Base-by-base conservation (phyloP, 2,113 vertebrate genomes). In the Monopterus albus region DNA sequence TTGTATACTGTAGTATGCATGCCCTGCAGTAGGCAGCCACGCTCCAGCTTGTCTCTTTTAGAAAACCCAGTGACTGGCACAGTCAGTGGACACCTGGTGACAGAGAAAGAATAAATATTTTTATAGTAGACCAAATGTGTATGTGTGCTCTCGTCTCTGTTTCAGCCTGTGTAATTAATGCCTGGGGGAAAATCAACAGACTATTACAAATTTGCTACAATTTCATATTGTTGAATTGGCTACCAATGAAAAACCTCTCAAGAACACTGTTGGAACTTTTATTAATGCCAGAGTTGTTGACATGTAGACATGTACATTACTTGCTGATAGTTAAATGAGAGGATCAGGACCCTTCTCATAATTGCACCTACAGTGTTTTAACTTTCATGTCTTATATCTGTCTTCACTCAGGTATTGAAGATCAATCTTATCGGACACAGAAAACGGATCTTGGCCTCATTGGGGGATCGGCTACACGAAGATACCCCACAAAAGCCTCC, bases 391-490 rank as follows among this genome's bases (percentile, higher is more conserved):
- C 14, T 53, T 0, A 23, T 17, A 12, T 51, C 21, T 68, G 11
- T 69, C 18, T 83, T 51, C 28, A 12, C 10, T 59, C 87, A 99
- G 97, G 96, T 99, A 70, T 91, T 98, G 92, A 99, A 99, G 93
- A 98, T 99, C 67, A 95, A 79, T 83, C 93, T 98, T 67, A 95
- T 97, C 81, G 97, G 97, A 82, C 97, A 99, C 91, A 94, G 97
- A 83, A 99, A 99, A 88, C 94, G 97, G 17, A 95, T 98, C 88
- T 89, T 98, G 69, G 97, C 97, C 13, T 99, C 97, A 67, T 86
- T 99, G 89, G 97, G 97, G 78, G 97, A 99, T 87, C 92, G 97
- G 57, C 93, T 98, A 76, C 96, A 98, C 95, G 97, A 98, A 82
- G 96, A 98, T 47, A 95, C 96, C 15, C 96, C 96, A 13, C 97